Base-by-base conservation (phyloP, 2,888 invertebrate genomes). In the Camponotus fellah region DNA sequence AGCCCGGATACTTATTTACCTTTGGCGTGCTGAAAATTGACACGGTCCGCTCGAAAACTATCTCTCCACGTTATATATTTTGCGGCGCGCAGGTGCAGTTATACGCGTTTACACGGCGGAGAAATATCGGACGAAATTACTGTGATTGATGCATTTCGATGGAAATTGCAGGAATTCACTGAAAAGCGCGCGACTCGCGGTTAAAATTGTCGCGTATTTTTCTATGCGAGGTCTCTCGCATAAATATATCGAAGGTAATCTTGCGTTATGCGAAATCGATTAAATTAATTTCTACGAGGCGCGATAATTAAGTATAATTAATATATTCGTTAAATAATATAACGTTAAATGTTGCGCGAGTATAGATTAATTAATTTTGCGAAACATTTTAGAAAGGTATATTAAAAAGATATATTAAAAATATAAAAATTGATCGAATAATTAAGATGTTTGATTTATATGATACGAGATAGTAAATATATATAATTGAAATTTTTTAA, bases 1-100 rank as follows among this genome's bases (percentile, higher is more conserved):
- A 68, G 62, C 14, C 62, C 46, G 64, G 34, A 46, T 26, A 46
- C 43, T 79, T 79, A 69, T 79, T 79, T 79, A 53, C 43, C 8
- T 34, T 68, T 79, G 46, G 43, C 43, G 43, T 56, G 69, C 4
- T 43, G 58, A 40, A 58, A 69, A 43, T 79, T 79, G 71, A 46
- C 71, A 58, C 58, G 17, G 17, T 34, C 3, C 34, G 49, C 21
- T 43, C 8, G 46, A 32, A 58, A 43, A 58, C 14, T 77, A 26
- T 56, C 32, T 53, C 56, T 58, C 4, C 32, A 40, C 17, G 9
- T 6, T 26, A 37, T 34, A 49, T 34, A 49, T 12, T 60, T 26
- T 40, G 10, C 34, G 58, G 0, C 37, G 3, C 21, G 56, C 17
- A 37, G 4, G 26, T 10, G 14, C 37, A 37, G 10, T 74, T 74